These are phyloP conservation scores for Salminus brasiliensis DNA, from an alignment of 2,113 vertebrate species.

Conservation along the genomic window DNA sequence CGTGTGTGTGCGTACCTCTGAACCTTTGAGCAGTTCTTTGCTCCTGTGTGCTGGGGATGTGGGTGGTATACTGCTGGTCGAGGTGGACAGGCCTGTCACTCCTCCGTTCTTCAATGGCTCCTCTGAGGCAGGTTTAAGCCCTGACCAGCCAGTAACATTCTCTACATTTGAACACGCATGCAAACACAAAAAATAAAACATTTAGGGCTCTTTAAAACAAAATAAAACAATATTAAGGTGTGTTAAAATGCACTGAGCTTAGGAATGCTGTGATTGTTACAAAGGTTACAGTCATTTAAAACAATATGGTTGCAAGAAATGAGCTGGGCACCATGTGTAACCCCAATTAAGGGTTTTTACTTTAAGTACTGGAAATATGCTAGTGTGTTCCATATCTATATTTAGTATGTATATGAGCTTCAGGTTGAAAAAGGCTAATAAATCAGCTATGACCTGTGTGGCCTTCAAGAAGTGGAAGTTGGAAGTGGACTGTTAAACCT, in stretches of 20 bases:
- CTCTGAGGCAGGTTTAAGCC: slow-evolving; percentile 77
- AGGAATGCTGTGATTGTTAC: too few relatives aligned
- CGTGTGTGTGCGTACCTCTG: slow-evolving; percentile 72
- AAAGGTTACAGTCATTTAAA: too few relatives aligned
- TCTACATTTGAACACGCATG: slow-evolving; percentile 65
- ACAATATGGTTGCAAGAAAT: too few relatives aligned
- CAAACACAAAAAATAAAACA: background rate
- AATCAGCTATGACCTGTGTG: too few relatives aligned
- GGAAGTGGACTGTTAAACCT: background rate
- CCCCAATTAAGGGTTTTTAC: too few relatives aligned
- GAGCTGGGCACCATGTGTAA: too few relatives aligned
- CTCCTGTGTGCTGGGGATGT: slow-evolving; percentile 68
- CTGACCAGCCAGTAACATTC: slow-evolving; percentile 78
- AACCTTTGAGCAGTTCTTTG: slow-evolving; percentile 56
- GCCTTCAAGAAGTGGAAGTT: too few relatives aligned
- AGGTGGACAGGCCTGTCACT: slow-evolving; percentile 73
- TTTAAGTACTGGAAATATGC: too few relatives aligned
- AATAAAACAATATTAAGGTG: background rate
- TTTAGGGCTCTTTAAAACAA: background rate
- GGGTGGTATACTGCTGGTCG: slow-evolving; percentile 57
- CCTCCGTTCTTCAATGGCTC: slow-evolving; percentile 81
- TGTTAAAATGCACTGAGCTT: too few relatives aligned
- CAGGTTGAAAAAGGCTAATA: too few relatives aligned
- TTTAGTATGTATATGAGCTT: too few relatives aligned
- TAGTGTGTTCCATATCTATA: too few relatives aligned